phyloP scores from a whole-genome alignment of 1,140 invertebrate species.

The Orius insidiosus region DNA sequence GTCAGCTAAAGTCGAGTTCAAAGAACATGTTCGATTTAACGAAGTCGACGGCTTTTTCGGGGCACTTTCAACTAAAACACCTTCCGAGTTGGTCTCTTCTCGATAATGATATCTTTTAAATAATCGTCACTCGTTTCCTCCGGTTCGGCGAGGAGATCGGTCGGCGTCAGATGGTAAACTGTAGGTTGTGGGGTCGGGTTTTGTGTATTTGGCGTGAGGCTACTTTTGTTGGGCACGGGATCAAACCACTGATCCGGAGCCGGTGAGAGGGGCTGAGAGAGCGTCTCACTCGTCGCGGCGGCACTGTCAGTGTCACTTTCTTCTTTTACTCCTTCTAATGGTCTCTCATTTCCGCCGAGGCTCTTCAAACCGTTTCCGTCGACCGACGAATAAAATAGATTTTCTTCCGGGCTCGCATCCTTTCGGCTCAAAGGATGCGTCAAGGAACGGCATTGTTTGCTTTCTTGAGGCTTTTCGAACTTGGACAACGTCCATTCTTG shows the following conservation, averaged over 20 bases:
- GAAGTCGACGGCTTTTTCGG: no score
- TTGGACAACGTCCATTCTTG: slow-evolving; percentile 9
- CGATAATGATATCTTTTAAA: background rate
- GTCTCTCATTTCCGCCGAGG: slow-evolving; percentile 19
- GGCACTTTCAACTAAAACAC: slow-evolving; percentile 17
- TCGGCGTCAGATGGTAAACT: no score
- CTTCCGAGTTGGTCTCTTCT: background rate
- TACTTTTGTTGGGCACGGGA: background rate
- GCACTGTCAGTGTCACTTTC: slow-evolving; percentile 14
- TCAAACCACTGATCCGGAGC: slow-evolving; percentile 3
- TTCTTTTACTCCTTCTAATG: background rate
- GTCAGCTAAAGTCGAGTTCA: no score
- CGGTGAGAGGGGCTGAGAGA: background rate
- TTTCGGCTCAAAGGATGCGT: background rate
- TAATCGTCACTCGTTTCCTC: background rate
- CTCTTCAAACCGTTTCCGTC: slow-evolving; percentile 31
- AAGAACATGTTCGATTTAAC: no score
- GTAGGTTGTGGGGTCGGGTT: background rate
- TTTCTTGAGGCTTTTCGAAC: background rate
- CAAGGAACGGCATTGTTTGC: background rate
- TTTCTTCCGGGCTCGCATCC: background rate
- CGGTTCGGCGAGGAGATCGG: background rate
- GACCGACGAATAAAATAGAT: slow-evolving; percentile 14
- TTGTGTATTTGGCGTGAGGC: background rate
- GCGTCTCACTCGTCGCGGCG: slow-evolving; percentile 14